These are phyloP conservation scores for Cephalopachus bancanus DNA, from an alignment of 2,797 vertebrate species.

Conservation along the genomic window DNA sequence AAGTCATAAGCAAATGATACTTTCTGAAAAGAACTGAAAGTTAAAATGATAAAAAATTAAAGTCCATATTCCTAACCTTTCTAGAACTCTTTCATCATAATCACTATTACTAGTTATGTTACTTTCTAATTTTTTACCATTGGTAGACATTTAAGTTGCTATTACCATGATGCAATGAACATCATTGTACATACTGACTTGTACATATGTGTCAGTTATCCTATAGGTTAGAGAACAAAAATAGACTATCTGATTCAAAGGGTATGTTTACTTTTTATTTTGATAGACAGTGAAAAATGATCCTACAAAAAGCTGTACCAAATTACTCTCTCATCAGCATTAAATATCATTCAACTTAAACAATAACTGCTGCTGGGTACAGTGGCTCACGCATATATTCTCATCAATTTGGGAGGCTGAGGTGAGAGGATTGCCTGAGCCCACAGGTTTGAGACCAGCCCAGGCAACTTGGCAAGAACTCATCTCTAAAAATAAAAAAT, in stretches of 20 bases:
- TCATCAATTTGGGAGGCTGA: too few relatives aligned
- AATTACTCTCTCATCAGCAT: neutral
- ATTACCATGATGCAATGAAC: neutral
- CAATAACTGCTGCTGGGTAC: too few relatives aligned
- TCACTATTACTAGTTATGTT: neutral
- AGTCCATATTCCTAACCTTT: neutral
- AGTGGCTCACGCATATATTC: too few relatives aligned
- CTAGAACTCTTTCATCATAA: neutral
- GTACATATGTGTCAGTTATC: neutral
- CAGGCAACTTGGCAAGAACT: too few relatives aligned
- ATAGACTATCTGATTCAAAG: neutral
- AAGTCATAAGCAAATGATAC: neutral
- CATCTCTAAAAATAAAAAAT: too few relatives aligned
- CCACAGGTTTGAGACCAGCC: too few relatives aligned
- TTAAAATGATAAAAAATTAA: conserved; percentile 18
- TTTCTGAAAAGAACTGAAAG: neutral
- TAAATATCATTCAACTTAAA: neutral
- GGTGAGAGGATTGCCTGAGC: too few relatives aligned
- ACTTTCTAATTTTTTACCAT: neutral
- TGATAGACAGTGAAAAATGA: neutral
- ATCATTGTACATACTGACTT: neutral
- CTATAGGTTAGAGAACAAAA: neutral
- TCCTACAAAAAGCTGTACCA: neutral
- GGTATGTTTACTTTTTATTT: neutral
- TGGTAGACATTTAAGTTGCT: neutral